A percentile compares a stretch with the other conserved stretches of the same genome.
These are phyloP conservation scores for Proales similis DNA, from an alignment of 1,140 invertebrate genomes.

Conservation along the genomic window DNA sequence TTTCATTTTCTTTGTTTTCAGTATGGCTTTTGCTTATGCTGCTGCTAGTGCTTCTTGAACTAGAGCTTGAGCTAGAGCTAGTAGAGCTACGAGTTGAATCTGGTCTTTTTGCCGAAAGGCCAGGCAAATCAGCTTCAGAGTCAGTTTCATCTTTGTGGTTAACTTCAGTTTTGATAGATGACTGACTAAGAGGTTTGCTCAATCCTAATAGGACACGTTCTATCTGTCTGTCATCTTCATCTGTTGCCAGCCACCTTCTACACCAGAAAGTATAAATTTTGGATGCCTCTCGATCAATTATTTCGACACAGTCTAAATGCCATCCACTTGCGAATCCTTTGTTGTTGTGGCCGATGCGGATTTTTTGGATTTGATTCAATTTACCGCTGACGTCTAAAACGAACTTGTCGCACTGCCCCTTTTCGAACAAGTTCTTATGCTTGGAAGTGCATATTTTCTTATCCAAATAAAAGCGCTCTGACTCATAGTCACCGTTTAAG, in stretches of 20 bases:
- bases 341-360: not conserved
- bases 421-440: not conserved
- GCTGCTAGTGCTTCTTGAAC: too few relatives aligned
- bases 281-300: constrained; percentile 45
- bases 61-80: too few relatives aligned
- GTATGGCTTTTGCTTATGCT: too few relatives aligned
- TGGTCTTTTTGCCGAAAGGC: too few relatives aligned
- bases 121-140: too few relatives aligned
- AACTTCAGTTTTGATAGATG: too few relatives aligned
- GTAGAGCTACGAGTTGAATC: too few relatives aligned
- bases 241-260: constrained; percentile 44
- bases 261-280: constrained; percentile 48
- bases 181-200: too few relatives aligned
- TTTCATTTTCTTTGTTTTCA: too few relatives aligned
- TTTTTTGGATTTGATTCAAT: not conserved
- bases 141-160: too few relatives aligned
- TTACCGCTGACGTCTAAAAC: not conserved
- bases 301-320: constrained; percentile 42
- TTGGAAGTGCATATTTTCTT: not conserved
- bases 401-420: not conserved
- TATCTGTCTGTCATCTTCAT: not conserved
- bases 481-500: not conserved
- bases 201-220: not conserved
- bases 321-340: not conserved
- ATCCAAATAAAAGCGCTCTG: not conserved